Evolutionary conservation across 2,113 vertebrate genomes (phyloP).

Genomic region (Holacanthus passer): DNA sequence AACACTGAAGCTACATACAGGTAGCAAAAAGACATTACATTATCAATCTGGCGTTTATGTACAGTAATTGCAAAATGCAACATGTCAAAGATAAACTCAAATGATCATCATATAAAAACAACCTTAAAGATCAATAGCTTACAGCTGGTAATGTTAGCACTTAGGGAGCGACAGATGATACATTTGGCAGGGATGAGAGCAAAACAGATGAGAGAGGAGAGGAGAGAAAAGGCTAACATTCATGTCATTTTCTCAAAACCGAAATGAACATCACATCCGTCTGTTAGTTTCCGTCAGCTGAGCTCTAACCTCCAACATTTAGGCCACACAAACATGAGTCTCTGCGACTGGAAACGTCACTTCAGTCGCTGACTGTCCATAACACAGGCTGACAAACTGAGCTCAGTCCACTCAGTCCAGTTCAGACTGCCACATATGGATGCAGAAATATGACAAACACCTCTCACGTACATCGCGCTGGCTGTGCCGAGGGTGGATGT

Average conservation of each 20-base stretch:
- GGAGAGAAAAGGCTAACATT: neutral
- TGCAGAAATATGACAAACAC: neutral
- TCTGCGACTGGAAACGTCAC: neutral
- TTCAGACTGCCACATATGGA: constrained; percentile 80
- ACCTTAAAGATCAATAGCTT: constrained; percentile 23
- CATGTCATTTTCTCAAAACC: constrained; percentile 30
- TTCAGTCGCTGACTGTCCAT: constrained; percentile 16
- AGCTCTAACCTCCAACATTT: constrained; percentile 20
- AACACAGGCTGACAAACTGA: constrained; percentile 20
- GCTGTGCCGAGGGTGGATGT: constrained; percentile 16
- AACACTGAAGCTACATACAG: constrained; percentile 28
- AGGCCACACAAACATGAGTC: neutral
- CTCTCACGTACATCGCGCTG: neutral
- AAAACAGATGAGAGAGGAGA: constrained; percentile 10
- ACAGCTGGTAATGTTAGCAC: constrained; percentile 31
- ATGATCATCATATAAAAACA: constrained; percentile 6
- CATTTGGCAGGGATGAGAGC: constrained; percentile 24
- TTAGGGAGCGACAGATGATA: constrained; percentile 32
- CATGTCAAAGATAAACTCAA: constrained; percentile 41
- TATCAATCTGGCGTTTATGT: constrained; percentile 18
- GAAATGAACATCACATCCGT: constrained; percentile 9
- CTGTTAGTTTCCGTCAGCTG: constrained; percentile 15
- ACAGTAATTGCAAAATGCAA: constrained; percentile 44
- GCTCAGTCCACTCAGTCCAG: constrained; percentile 80
- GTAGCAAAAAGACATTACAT: constrained; percentile 53